Evolutionary conservation across 2,113 vertebrate genomes (phyloP).

Genomic region (Machaerirhynchus nigripectus): DNA sequence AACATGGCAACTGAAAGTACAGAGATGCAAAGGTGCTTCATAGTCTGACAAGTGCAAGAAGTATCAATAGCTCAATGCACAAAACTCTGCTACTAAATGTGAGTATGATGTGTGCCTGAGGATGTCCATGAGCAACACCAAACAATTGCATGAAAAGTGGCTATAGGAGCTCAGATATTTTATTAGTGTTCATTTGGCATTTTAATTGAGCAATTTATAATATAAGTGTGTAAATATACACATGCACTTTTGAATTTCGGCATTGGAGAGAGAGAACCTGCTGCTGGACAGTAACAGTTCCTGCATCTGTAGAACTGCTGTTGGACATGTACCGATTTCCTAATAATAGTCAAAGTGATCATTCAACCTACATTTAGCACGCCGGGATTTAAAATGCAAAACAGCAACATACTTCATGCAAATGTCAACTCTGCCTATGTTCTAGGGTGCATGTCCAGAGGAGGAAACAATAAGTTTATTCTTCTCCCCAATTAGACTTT

Average conservation of each 20-base stretch:
- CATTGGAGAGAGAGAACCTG: background rate
- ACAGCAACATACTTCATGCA: slow-evolving; percentile 28
- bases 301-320: background rate
- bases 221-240: background rate
- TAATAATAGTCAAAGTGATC: background rate
- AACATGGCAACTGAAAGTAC: background rate
- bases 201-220: background rate
- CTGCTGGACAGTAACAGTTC: background rate
- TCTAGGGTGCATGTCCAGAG: slow-evolving; percentile 18
- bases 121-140: rapidly evolving
- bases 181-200: background rate
- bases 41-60: background rate
- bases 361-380: background rate
- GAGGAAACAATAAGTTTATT: slow-evolving; percentile 63
- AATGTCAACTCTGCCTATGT: slow-evolving; percentile 27
- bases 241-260: background rate
- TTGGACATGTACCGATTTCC: background rate
- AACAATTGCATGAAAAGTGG: background rate
- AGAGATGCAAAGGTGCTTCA: background rate
- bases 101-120: background rate
- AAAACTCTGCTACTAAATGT: background rate
- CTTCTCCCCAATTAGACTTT: slow-evolving; percentile 50
- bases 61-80: background rate
- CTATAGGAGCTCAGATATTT: background rate
- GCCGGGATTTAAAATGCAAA: slow-evolving; percentile 50